Evolutionary conservation across 1,140 invertebrate species (phyloP), one percentile per base, ranked within the genome.

Genomic region (Zophobas morio): DNA sequence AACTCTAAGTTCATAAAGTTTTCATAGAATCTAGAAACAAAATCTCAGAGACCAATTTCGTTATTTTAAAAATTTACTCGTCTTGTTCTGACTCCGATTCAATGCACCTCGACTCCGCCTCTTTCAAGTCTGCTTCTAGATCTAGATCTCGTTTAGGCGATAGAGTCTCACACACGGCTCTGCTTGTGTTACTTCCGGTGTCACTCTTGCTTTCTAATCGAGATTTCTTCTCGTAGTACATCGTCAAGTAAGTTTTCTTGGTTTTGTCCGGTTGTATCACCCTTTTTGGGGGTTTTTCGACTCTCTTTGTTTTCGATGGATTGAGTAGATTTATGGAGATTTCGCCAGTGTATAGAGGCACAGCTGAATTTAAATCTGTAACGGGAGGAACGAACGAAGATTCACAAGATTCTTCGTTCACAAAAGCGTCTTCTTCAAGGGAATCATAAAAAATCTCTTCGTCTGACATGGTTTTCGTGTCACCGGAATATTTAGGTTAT

Each of bases 231-330:
- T 75, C 77, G 54, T 82, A 77, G 74, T 80, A 83, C 51, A 83
- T 80, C 4, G 72, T 78, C 39, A 82, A 78, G 71, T 83, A 82
- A 1, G 82, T 79, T 63, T 57, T 75, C 53, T 77, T 71, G 8
- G 70, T 35, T 74, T 42, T 66, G 39, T 32, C 2, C 1, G 37
- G 20, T 4, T 32, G 32, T 36, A 8, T 6, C 1, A 66, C 2
- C 2, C 37, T 37, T 66, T 66, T 66, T 32, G 20, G 1, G 8
- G 8, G n/a, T 66, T 66, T 66, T 0, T 33, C 42, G 34, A 35
- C 33, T 35, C 47, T 75, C 40, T 39, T 70, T 47, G 53, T 79
- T 32, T 32, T 36, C 1, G 37, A 5, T 42, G n/a, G 60, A 32
- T 6, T 66, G 20, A 66, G 40, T 66, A 32, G 39, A 6, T 74